Evolutionary conservation across 2,113 vertebrate genomes (phyloP), one percentile per base, ranked within the genome.

Genomic region (Lepisosteus oculatus): DNA sequence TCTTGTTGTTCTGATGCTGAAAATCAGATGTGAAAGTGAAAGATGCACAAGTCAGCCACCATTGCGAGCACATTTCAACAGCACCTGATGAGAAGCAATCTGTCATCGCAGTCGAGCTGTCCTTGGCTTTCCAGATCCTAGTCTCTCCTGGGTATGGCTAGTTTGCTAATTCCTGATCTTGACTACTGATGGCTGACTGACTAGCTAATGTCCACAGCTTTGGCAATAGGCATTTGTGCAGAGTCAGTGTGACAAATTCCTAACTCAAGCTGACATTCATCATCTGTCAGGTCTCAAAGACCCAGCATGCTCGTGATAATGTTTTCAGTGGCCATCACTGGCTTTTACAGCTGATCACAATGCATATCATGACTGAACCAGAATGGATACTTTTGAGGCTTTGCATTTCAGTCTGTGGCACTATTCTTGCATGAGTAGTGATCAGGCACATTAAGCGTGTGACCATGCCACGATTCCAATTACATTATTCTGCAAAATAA

Each of bases 341-440:
- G 84, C 68, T 62, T 79, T 82, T 82, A 73, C 75, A 75, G 78
- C 71, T 81, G 88, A 88, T 87, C 85, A 86, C 83, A 61, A 73
- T 69, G 71, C 79, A 78, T 77, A 77, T 88, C 79, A 85, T 87
- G 88, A 88, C 84, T 88, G 86, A 87, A 85, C 87, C 78, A 70
- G 72, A 9, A 9, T 78, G 15, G 80, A 75, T 85, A 89, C 86
- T 84, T 71, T 76, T 61, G 45, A 81, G 78, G 64, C 73, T 65
- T 79, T 84, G 86, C 81, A 84, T 89, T 84, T 83, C 84, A 85
- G 47, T 51, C 47, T 9, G 5, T 9, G 47, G 9, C 47, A 51
- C 5, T 9, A 51, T 5, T 9, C 47, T 51, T 5, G 47, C 47
- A 9, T 51, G 5, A 9, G 9, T 9, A 51, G 5, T 5, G 47